These are phyloP conservation scores for Conopomorpha cramerella DNA, from an alignment of 1,140 invertebrate species.

Conservation along the genomic window DNA sequence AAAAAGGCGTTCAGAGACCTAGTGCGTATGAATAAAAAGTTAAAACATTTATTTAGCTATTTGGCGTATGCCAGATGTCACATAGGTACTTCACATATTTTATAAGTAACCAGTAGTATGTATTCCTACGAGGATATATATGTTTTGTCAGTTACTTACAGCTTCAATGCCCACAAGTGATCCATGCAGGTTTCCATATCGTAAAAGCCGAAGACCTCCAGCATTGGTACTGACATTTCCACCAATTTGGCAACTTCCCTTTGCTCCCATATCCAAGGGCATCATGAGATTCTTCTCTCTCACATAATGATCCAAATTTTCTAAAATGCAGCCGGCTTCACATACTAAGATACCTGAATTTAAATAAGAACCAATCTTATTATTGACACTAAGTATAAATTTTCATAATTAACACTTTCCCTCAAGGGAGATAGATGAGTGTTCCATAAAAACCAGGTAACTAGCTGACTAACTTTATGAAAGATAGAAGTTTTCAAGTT, in stretches of 20 bases:
- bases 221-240: slow-evolving; percentile 97
- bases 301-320: slow-evolving; percentile 80
- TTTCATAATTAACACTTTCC: no score
- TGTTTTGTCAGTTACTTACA: slow-evolving; percentile 66
- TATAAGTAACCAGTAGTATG: no score
- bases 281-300: slow-evolving; percentile 80
- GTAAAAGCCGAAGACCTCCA: slow-evolving; percentile 88
- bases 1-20: no score
- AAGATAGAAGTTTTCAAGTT: no score
- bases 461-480: no score
- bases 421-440: no score
- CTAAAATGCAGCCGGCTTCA: slow-evolving; percentile 91
- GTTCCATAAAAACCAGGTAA: no score
- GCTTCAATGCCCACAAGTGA: slow-evolving; percentile 91
- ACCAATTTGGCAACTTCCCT: slow-evolving; percentile 96
- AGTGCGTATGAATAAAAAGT: no score
- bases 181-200: slow-evolving; percentile 95
- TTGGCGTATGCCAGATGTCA: slow-evolving; percentile 1
- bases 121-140: no score
- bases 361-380: no score
- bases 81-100: neutral
- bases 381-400: no score
- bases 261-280: slow-evolving; percentile 95
- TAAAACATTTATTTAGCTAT: no score
- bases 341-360: slow-evolving; percentile 78